phyloP scores from a whole-genome alignment of 2,113 vertebrate genomes.

The Andinoacara biseriatus region DNA sequence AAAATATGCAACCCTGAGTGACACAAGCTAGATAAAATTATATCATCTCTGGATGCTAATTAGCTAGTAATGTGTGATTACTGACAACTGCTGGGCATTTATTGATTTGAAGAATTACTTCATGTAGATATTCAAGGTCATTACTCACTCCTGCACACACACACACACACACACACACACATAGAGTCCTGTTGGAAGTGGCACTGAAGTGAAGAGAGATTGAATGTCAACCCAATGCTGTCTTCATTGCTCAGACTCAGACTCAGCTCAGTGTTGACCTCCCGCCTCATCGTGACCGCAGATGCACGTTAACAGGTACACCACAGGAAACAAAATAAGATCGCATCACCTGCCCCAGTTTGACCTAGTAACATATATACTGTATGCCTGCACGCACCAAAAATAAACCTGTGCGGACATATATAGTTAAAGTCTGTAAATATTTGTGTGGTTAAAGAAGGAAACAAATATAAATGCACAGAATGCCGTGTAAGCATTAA shows the following conservation, averaged over 20 bases:
- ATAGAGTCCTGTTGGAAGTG: neutral
- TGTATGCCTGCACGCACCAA: neutral
- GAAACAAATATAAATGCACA: neutral
- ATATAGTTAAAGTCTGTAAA: neutral
- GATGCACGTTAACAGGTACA: conserved; percentile 39
- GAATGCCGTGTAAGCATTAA: neutral
- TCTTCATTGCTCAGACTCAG: conserved; percentile 20
- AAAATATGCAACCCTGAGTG: conserved; percentile 58
- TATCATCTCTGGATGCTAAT: conserved; percentile 16
- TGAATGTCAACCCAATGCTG: conserved; percentile 46
- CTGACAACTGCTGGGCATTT: conserved; percentile 17
- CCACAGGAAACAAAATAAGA: conserved; percentile 44
- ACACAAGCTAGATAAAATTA: conserved; percentile 28
- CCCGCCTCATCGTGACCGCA: conserved; percentile 10
- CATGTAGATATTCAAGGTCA: conserved; percentile 58
- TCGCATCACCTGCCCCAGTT: conserved; percentile 1
- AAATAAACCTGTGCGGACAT: neutral
- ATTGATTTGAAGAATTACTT: conserved; percentile 44
- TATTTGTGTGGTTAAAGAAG: neutral
- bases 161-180: conserved; percentile 22
- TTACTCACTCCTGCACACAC: neutral
- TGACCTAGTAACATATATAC: conserved; percentile 18
- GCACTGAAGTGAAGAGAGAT: conserved; percentile 12
- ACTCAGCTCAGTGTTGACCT: conserved; percentile 12
- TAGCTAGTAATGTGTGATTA: neutral